These are phyloP conservation scores for Agelaius tricolor DNA, from an alignment of 2,113 vertebrate genomes.

Conservation along the genomic window DNA sequence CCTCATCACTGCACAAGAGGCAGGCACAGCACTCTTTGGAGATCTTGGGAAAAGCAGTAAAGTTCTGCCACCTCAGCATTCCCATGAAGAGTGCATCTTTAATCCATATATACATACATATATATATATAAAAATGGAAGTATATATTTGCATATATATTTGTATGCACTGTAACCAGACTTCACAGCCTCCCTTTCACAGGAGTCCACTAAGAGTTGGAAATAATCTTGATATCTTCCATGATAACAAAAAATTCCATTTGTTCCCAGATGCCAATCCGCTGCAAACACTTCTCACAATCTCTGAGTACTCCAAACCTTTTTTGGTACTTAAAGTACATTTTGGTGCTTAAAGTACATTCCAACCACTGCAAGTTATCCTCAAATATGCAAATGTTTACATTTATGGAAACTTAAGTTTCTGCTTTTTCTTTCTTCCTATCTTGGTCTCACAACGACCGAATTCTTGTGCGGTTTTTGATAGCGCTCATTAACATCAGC, in stretches of 20 bases:
- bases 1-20: background rate
- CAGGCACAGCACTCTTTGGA: background rate
- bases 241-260: slow-evolving; percentile 14
- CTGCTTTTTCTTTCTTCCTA: background rate
- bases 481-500: rapidly evolving
- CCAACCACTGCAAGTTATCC: slow-evolving; percentile 4
- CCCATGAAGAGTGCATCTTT: background rate
- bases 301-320: background rate
- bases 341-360: background rate
- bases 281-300: slow-evolving; percentile 40
- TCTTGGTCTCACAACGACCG: background rate
- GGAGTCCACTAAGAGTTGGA: background rate
- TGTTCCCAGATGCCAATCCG: background rate
- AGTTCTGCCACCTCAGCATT: background rate
- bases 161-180: background rate
- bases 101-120: background rate
- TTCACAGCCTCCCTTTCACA: background rate
- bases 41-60: background rate
- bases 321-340: background rate
- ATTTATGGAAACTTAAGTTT: background rate
- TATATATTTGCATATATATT: background rate
- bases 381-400: slow-evolving; percentile 20
- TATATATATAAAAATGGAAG: background rate
- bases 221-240: slow-evolving; percentile 6
- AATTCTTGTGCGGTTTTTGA: background rate